Base-by-base conservation (phyloP, 2,113 vertebrate genomes). In the Antigone vipio region DNA sequence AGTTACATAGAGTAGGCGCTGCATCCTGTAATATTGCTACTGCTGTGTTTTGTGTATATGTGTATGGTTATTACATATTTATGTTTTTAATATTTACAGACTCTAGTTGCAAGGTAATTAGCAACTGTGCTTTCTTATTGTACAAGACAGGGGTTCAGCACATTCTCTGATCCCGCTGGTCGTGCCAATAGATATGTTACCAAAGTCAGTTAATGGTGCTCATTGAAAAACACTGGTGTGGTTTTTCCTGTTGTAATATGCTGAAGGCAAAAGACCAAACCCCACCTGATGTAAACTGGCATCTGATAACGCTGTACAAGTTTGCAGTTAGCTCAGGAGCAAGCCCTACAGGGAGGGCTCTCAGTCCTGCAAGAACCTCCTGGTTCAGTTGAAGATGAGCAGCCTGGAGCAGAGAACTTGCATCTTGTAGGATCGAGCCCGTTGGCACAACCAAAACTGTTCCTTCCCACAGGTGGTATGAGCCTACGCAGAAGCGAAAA, bases 1-100 rank as follows among this genome's bases (percentile, higher is more conserved):
- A 91, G 49, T 91, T 67, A 63, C 6, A 58, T 91, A 96, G 95
- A 93, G 34, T 94, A 95, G 93, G 87, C 66, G 68, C 53, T 50
- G 67, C 94, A 69, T 91, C 85, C 71, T 93, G 27, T 95, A 95
- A 93, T 69, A 27, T 91, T 88, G 90, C 88, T 95, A 26, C 90
- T 89, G 90, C 63, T 89, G 90, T 95, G 86, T 91, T 97, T 68
- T 96, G 85, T 98, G 97, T 97, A 94, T 95, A 92, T 97, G 96
- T 97, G 96, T 96, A 91, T 90, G 96, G 74, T 88, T 64, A 82
- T 66, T 72, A 85, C 83, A 8, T 98, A 98, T 97, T 97, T 97
- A 97, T 62, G 9, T 34, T 92, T 77, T 78, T 86, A 67, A 35
- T 96, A 96, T 79, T 97, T 96, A 88, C 95, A 94, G 93, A 88